phyloP scores from a whole-genome alignment of 1,140 invertebrate genomes.

The Bombus fervidus region DNA sequence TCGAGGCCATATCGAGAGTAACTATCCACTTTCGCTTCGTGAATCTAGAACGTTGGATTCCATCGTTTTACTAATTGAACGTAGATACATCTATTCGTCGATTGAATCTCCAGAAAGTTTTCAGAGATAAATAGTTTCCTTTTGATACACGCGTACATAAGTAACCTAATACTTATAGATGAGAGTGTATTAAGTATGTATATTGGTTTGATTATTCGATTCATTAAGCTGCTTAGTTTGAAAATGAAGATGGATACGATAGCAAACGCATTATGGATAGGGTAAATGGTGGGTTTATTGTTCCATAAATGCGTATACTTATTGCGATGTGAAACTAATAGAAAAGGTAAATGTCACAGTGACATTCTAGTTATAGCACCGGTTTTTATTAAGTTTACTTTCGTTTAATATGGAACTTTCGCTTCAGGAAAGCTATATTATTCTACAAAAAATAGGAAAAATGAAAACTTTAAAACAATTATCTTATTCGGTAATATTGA shows the following conservation, averaged over 20 bases:
- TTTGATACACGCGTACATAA: neutral
- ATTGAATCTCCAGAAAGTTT: neutral
- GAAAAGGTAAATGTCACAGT: neutral
- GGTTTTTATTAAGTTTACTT: neutral
- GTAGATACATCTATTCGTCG: neutral
- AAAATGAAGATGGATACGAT: neutral
- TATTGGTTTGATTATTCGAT: neutral
- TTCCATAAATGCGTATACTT: neutral
- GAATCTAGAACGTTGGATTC: slow-evolving; percentile 9
- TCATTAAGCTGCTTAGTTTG: neutral
- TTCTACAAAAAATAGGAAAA: neutral
- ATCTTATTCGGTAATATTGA: neutral
- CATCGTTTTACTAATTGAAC: neutral
- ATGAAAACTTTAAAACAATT: neutral
- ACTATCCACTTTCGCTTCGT: slow-evolving; percentile 37
- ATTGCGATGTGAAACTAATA: no score
- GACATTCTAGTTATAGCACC: neutral
- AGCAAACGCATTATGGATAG: neutral
- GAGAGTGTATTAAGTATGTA: no score
- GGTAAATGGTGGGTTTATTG: neutral
- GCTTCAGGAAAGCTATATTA: neutral
- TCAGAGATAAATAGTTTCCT: neutral
- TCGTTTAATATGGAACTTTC: neutral
- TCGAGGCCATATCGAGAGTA: slow-evolving; percentile 41
- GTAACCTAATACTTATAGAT: no score